Conservation (phyloP, 2,888 invertebrate species). For the Masnerella sp. region DNA sequence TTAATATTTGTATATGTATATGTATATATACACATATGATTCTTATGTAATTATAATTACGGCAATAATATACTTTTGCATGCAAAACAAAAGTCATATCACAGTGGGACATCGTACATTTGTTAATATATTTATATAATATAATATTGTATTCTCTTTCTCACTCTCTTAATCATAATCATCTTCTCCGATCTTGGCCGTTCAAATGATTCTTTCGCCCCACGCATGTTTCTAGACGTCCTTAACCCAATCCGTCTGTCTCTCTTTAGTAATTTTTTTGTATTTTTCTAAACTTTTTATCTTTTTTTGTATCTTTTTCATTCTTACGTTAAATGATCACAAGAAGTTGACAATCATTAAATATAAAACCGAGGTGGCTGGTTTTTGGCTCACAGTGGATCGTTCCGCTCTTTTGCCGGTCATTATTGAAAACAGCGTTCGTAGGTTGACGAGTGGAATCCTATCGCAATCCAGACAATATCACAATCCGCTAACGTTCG, state of each 20-base stretch:
- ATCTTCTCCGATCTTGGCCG: slow-evolving; percentile 23
- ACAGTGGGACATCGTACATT: slow-evolving; percentile 77
- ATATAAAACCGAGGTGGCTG: slow-evolving; percentile 1
- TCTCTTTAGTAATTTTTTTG: slow-evolving; percentile 30
- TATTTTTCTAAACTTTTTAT: slow-evolving; percentile 18
- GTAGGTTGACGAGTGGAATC: slow-evolving; percentile 18
- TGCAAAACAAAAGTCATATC: slow-evolving; percentile 77
- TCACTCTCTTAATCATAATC: slow-evolving; percentile 44
- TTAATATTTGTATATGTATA: slow-evolving; percentile 32
- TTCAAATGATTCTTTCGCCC: slow-evolving; percentile 21
- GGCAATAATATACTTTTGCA: slow-evolving; percentile 75
- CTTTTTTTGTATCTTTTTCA: slow-evolving; percentile 37
- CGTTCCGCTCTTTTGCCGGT: not conserved
- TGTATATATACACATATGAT: slow-evolving; percentile 61
- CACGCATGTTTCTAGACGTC: slow-evolving; percentile 45
- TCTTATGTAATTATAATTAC: slow-evolving; percentile 69
- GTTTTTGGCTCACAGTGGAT: slow-evolving; percentile 2
- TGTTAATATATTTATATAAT: slow-evolving; percentile 71
- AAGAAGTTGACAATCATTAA: slow-evolving; percentile 49
- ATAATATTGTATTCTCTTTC: slow-evolving; percentile 60
- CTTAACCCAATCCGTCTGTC: slow-evolving; percentile 56
- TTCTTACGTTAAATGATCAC: slow-evolving; percentile 47
- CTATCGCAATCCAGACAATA: slow-evolving; percentile 18
- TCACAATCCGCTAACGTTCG: slow-evolving; percentile 34
- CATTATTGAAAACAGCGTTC: slow-evolving; percentile 6